phyloP scores from a whole-genome alignment of 1,140 invertebrate species.

The Drosophila virilis region DNA sequence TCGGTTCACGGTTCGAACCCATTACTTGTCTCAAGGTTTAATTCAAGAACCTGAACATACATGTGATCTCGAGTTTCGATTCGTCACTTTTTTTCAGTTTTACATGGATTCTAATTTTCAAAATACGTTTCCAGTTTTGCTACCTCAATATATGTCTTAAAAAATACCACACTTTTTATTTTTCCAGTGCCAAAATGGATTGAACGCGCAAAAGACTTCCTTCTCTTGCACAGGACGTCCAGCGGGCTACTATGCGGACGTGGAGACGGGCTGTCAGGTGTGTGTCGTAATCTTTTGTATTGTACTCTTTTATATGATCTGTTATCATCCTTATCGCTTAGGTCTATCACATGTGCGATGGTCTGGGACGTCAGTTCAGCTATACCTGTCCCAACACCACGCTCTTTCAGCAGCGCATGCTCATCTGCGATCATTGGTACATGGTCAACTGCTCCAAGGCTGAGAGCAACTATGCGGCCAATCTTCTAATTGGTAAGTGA shows the following conservation, averaged over 20 bases:
- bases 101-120: too few species aligned
- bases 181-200: conserved; percentile 67
- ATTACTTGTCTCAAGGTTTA: too few species aligned
- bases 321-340: conserved; percentile 68
- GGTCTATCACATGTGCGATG: conserved; percentile 92
- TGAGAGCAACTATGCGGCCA: conserved; percentile 88
- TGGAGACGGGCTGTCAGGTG: conserved; percentile 89
- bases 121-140: too few species aligned
- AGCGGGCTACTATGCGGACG: conserved; percentile 90
- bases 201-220: conserved; percentile 68
- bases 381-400: conserved; percentile 91
- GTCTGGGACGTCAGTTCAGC: conserved; percentile 89
- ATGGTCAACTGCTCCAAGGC: conserved; percentile 91
- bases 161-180: not conserved
- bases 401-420: conserved; percentile 91
- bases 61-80: too few species aligned
- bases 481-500: conserved; percentile 87
- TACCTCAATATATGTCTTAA: too few species aligned
- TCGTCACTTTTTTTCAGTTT: too few species aligned
- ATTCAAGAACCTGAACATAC: too few species aligned
- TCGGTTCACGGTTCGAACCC: too few species aligned
- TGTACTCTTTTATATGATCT: not conserved
- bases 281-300: not conserved
- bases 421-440: conserved; percentile 92
- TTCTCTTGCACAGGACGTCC: conserved; percentile 88